Conservation (phyloP, 1,140 invertebrate species). For the Apis cerana region DNA sequence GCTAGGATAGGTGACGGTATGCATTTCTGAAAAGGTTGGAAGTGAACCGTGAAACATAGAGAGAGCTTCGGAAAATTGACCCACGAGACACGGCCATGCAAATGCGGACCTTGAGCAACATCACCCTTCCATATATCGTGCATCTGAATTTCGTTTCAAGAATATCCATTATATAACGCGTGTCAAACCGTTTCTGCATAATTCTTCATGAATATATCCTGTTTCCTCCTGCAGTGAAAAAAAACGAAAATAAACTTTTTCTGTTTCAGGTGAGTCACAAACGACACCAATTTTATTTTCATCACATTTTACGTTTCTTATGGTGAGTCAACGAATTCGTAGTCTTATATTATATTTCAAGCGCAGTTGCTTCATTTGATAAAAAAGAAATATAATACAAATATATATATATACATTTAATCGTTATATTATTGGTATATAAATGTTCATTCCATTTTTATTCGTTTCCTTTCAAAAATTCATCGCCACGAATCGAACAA, state of each 20-base stretch:
- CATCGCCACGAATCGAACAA: no score
- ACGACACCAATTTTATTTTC: background rate
- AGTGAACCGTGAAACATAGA: conserved; percentile 14
- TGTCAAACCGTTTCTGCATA: background rate
- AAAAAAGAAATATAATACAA: no score
- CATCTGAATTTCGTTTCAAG: background rate
- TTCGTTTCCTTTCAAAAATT: no score
- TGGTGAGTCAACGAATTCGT: background rate
- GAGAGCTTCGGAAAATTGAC: conserved; percentile 20
- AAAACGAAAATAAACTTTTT: background rate
- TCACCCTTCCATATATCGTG: background rate
- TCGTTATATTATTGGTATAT: no score
- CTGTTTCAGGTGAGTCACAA: background rate
- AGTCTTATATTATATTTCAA: no score
- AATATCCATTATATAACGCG: background rate
- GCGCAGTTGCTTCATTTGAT: no score
- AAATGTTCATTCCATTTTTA: no score
- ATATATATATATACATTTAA: no score
- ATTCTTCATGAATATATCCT: background rate
- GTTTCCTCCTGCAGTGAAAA: background rate
- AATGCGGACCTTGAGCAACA: background rate
- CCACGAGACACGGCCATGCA: background rate
- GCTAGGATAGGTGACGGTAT: conserved; percentile 6
- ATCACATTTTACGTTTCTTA: no score
- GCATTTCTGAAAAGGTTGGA: conserved; percentile 36